These are phyloP conservation scores for Teleogryllus occipitalis DNA, from an alignment of 1,140 invertebrate genomes.

Conservation along the genomic window DNA sequence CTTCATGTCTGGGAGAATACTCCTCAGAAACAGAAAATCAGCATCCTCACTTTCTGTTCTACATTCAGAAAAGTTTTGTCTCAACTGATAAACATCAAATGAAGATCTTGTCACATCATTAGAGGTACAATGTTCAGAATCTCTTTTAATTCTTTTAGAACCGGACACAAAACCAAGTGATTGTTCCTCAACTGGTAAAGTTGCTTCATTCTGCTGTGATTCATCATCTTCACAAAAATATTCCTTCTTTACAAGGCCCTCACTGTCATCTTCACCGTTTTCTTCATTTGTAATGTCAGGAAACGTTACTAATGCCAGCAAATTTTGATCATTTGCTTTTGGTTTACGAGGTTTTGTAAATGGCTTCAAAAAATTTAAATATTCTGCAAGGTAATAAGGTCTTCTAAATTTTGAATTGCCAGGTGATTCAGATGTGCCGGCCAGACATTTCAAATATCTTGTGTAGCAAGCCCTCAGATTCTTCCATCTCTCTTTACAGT, in stretches of 20 bases:
- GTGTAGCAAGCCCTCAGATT: slow-evolving; percentile 14
- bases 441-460: slow-evolving; percentile 14
- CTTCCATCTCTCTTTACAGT: slow-evolving; percentile 20
- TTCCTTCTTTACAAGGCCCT: neutral
- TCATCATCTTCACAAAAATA: neutral
- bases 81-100: slow-evolving; percentile 18
- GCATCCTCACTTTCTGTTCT: slow-evolving; percentile 20
- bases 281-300: neutral
- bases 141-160: neutral
- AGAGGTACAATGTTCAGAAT: neutral
- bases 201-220: neutral
- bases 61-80: slow-evolving; percentile 10
- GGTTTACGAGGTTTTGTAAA: slow-evolving; percentile 18
- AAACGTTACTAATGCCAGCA: slow-evolving; percentile 19
- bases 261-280: neutral
- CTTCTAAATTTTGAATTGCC: slow-evolving; percentile 2
- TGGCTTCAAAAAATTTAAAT: slow-evolving; percentile 16
- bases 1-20: slow-evolving; percentile 25
- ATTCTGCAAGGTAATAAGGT: slow-evolving; percentile 13
- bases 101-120: slow-evolving; percentile 13
- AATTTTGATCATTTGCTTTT: slow-evolving; percentile 13
- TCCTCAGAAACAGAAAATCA: slow-evolving; percentile 25
- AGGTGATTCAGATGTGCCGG: slow-evolving; percentile 9
- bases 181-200: neutral
- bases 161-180: neutral